Conservation (phyloP, 2,797 vertebrate genomes). For the Remorina albescens region DNA sequence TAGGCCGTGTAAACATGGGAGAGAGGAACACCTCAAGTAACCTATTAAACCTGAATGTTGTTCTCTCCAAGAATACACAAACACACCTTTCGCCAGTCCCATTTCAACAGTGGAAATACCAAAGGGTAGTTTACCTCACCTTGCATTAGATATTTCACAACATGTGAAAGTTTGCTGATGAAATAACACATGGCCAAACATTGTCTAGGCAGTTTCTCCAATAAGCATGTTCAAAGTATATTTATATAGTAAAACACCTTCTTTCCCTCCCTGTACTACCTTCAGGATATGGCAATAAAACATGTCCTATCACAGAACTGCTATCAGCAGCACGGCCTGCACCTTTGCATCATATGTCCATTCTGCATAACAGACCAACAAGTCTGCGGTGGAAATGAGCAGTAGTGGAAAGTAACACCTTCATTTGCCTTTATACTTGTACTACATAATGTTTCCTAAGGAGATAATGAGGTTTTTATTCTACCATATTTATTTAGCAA, state of each 20-base stretch:
- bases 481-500: not conserved
- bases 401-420: not conserved
- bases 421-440: not conserved
- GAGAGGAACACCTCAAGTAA: not conserved
- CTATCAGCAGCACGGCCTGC: not conserved
- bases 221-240: conserved; percentile 31
- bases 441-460: not conserved
- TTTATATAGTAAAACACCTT: conserved; percentile 9
- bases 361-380: not conserved
- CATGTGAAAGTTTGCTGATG: not conserved
- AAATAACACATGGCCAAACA: not conserved
- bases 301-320: not conserved
- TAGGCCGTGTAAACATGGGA: not conserved
- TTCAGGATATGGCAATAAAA: conserved; percentile 8
- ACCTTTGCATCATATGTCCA: conserved; percentile 6
- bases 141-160: conserved; percentile 11
- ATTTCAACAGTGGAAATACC: not conserved
- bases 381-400: not conserved
- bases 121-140: not conserved
- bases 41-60: not conserved
- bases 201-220: not conserved
- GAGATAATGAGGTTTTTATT: not conserved
- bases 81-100: not conserved
- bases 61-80: not conserved
- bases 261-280: not conserved